phyloP scores from a whole-genome alignment of 2,797 vertebrate species.

The Ciconia nigra region DNA sequence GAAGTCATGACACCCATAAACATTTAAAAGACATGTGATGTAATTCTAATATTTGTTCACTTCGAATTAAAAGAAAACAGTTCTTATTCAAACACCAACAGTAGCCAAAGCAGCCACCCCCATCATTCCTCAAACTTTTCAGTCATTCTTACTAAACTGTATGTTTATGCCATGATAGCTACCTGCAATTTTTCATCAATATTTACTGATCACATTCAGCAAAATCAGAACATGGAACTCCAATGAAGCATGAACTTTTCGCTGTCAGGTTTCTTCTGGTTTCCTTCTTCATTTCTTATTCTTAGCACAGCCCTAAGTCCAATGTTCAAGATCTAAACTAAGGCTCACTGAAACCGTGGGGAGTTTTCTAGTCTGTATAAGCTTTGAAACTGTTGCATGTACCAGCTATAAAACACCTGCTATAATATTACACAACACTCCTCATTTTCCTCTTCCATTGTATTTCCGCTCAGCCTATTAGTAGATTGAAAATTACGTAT shows the following conservation, averaged over 20 bases:
- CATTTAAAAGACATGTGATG: not conserved
- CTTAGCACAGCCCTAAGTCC: not conserved
- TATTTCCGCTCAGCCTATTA: not conserved
- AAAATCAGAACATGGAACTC: not conserved
- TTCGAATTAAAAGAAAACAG: not conserved
- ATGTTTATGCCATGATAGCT: not conserved
- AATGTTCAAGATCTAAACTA: not conserved
- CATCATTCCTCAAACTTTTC: not conserved
- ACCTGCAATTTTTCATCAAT: not conserved
- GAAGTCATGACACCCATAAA: not conserved
- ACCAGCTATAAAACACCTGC: not conserved
- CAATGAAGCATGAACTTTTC: not conserved
- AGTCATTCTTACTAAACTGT: not conserved
- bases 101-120: not conserved
- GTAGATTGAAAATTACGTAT: not conserved
- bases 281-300: not conserved
- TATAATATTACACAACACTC: not conserved
- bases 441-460: not conserved
- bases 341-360: not conserved
- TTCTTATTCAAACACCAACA: not conserved
- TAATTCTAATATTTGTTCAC: slow-evolving; percentile 21
- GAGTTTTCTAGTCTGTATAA: not conserved
- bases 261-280: not conserved
- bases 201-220: not conserved
- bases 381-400: not conserved